Percentiles rank a stretch among this genome's conserved stretches.
Conservation (phyloP, 2,797 vertebrate species). For the Lepidocolaptes lacrymiger region DNA sequence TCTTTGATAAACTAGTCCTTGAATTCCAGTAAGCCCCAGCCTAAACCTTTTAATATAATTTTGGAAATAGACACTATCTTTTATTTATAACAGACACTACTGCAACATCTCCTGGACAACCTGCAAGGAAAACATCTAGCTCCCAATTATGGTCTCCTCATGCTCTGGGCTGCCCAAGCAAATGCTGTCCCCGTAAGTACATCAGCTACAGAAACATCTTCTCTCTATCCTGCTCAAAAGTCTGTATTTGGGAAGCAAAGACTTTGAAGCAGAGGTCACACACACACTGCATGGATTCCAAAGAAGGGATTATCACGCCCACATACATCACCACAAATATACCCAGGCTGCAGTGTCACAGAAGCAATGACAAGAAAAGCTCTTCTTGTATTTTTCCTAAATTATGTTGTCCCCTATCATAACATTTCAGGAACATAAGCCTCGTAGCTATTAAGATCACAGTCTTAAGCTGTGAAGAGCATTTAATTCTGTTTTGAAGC, state of each 20-base stretch:
- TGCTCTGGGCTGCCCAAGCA: constrained; percentile 86
- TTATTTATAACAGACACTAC: constrained; percentile 75
- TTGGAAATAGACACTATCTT: not conserved
- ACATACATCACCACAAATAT: constrained; percentile 29
- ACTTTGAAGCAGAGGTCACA: constrained; percentile 21
- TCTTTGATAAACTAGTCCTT: not conserved
- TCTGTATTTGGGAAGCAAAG: constrained; percentile 20
- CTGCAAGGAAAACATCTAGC: constrained; percentile 62
- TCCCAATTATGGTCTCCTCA: constrained; percentile 76
- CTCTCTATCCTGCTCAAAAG: not conserved
- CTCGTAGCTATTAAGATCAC: not conserved
- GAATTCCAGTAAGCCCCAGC: not conserved
- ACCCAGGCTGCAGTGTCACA: constrained; percentile 23
- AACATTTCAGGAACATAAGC: not conserved
- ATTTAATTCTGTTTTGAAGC: not conserved
- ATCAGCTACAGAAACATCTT: not conserved
- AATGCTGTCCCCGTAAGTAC: constrained; percentile 83
- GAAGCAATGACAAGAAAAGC: constrained; percentile 31
- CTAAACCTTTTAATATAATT: not conserved
- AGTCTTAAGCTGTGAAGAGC: not conserved
- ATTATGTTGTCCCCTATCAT: not conserved
- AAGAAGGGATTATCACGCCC: constrained; percentile 48
- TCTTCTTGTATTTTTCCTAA: constrained; percentile 29
- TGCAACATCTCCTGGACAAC: constrained; percentile 75
- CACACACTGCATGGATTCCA: not conserved